Evolutionary conservation across 2,888 invertebrate species (phyloP).

Genomic region (Heliconius aoede): DNA sequence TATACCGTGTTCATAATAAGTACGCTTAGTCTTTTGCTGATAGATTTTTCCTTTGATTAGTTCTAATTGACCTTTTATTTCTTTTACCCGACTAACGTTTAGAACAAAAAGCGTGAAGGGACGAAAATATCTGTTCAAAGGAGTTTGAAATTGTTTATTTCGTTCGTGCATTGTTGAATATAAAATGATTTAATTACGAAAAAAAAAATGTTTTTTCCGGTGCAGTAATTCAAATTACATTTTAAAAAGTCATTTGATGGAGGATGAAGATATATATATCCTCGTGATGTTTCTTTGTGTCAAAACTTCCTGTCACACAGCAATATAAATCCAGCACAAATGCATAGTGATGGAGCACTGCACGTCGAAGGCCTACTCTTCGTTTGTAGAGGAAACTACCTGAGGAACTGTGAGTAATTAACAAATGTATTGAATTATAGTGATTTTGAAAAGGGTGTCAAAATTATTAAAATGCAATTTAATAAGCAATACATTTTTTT

Average conservation of each 20-base stretch:
- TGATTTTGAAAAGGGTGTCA: too few species aligned
- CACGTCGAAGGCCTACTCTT: not conserved
- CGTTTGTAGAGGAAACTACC: not conserved
- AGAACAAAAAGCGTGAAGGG: slow-evolving; percentile 6
- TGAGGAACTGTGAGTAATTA: not conserved
- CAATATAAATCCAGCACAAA: not conserved
- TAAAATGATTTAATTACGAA: slow-evolving; percentile 6
- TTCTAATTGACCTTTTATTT: slow-evolving; percentile 8
- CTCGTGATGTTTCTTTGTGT: not conserved
- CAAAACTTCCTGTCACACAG: not conserved
- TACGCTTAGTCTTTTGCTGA: not conserved
- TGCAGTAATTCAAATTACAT: not conserved
- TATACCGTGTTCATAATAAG: not conserved
- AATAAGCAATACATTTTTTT: too few species aligned
- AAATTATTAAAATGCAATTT: too few species aligned
- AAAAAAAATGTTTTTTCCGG: not conserved
- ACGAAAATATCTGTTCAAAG: not conserved
- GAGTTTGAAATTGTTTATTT: slow-evolving; percentile 9
- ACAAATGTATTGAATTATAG: too few species aligned
- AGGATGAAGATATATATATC: too few species aligned
- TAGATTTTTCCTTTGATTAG: not conserved
- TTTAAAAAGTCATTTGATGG: not conserved
- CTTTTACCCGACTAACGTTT: not conserved
- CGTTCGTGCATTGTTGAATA: not conserved
- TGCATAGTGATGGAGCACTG: not conserved